These are phyloP conservation scores for Molanna angustata DNA, from an alignment of 2,888 invertebrate species.

Conservation along the genomic window DNA sequence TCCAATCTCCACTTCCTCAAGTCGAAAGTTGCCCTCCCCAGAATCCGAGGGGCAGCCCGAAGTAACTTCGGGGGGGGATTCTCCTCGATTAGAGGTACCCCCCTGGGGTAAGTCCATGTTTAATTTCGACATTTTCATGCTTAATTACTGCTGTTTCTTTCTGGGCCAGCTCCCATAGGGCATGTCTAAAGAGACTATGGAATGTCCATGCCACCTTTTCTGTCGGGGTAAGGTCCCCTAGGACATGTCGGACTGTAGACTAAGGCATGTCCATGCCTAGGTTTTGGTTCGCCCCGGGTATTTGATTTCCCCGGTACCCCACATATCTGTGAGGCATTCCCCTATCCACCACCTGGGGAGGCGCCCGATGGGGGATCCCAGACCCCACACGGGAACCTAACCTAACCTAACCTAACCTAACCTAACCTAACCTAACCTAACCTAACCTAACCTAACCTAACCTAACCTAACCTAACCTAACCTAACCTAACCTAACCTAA, in stretches of 20 bases:
- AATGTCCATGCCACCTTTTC: not conserved
- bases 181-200: not conserved
- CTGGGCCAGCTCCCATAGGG: not conserved
- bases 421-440: too few relatives aligned
- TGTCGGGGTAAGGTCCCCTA: not conserved
- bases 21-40: conserved; percentile 1
- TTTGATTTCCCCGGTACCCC: conserved; percentile 3
- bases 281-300: conserved; percentile 5
- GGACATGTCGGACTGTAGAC: not conserved
- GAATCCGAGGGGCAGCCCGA: conserved; percentile 6
- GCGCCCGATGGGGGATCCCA: conserved; percentile 4
- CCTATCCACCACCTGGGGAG: conserved; percentile 5
- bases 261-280: not conserved
- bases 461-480: too few relatives aligned
- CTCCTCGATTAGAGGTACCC: not conserved
- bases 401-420: too few relatives aligned
- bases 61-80: not conserved
- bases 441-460: too few relatives aligned
- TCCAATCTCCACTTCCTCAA: not conserved
- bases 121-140: not conserved
- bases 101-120: conserved; percentile 4
- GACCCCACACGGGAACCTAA: conserved; percentile 5
- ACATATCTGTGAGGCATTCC: conserved; percentile 1
- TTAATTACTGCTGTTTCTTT: not conserved
- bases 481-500: too few relatives aligned